Evolutionary conservation across 2,888 invertebrate genomes (phyloP).

Genomic region (Cephus spinipes): DNA sequence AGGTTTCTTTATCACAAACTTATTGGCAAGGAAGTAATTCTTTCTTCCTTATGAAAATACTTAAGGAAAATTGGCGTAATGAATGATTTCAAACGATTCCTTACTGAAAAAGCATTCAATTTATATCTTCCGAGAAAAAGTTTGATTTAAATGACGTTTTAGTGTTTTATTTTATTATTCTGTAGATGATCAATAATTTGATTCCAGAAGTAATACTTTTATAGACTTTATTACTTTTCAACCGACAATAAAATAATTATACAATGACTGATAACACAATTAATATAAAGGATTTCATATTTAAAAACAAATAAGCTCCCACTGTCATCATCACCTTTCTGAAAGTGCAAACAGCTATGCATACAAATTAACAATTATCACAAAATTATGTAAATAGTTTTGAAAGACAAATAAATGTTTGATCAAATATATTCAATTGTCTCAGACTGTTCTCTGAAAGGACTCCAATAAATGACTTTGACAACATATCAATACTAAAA

Average conservation of each 20-base stretch:
- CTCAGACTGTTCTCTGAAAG: neutral
- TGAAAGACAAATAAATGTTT: neutral
- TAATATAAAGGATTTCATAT: neutral
- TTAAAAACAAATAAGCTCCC: neutral
- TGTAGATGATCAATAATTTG: neutral
- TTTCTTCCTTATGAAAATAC: too few relatives aligned
- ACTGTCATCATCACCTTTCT: neutral
- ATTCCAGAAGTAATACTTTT: neutral
- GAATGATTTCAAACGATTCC: too few relatives aligned
- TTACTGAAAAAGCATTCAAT: too few relatives aligned
- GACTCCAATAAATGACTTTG: neutral
- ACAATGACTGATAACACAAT: neutral
- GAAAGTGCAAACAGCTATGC: neutral
- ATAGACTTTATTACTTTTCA: neutral
- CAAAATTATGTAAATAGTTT: neutral
- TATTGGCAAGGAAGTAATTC: neutral
- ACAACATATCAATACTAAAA: neutral
- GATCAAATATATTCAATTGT: neutral
- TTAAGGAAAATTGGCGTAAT: too few relatives aligned
- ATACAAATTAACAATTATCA: neutral
- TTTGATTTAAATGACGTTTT: too few relatives aligned
- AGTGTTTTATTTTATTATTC: neutral
- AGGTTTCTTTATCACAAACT: neutral
- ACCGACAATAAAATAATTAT: neutral
- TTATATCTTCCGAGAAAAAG: too few relatives aligned